Base-by-base conservation (phyloP, 2,888 invertebrate species). In the Phoenoteleia sp. region DNA sequence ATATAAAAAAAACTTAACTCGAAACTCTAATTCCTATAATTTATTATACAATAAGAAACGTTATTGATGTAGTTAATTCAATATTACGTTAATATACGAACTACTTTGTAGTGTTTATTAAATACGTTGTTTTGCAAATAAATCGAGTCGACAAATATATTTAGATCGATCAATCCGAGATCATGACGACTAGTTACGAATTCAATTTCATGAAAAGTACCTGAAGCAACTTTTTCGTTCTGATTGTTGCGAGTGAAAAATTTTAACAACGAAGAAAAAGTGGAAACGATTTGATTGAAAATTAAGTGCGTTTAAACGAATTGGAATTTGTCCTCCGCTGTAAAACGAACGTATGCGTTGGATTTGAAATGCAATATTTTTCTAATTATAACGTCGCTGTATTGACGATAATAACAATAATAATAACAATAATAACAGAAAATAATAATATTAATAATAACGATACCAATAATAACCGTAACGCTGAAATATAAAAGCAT, bases 331-430 rank as follows among this genome's bases (percentile, higher is more conserved):
- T 76, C 67, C 76, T 56, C 49, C 25, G 58, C 36, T n/a, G n/a
- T n/a, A 39, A 21, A 47, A 62, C 15, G 39, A 21, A 33, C n/a
- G 29, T 39, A 74, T 52, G 74, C 36, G 62, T 79, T 71, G 33
- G 54, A 71, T 62, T 79, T 62, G 15, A 79, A 79, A 79, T 62
- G 15, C 52, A 67, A 62, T 79, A 71, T 79, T 79, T 79, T 79
- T 79, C 79, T 79, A 71, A 71, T 79, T 79, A 49, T 62, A 79
- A 71, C 5, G 47, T 69, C 77, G 39, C 19, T 79, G 25, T 71
- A 71, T 62, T 62, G 71, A 69, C 25, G 11, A 52, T 64, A 52
- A 42, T 17, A 29, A 64, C 15, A 23, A 17, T 58, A 79, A 64
- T 45, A 33, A 42, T 54, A 33, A 76, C 58, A 47, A 49, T 3